Percentiles rank a stretch among this genome's conserved stretches.
Conservation (phyloP, 2,888 invertebrate species). For the Agonopterix alstromeriana region DNA sequence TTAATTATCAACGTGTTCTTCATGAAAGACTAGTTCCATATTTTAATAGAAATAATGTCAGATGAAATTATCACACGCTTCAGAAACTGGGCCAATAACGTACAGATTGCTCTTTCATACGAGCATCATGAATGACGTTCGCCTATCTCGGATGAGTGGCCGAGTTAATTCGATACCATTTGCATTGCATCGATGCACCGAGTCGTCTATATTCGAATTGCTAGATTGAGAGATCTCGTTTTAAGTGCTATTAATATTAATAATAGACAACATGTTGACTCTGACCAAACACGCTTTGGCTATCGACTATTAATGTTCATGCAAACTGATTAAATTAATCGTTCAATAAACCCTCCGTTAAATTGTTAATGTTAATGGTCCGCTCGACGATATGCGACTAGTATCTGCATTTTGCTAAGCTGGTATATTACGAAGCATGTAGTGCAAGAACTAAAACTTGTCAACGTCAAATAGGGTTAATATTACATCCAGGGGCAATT, state of each 20-base stretch:
- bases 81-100: constrained; percentile 25
- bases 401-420: too few relatives aligned
- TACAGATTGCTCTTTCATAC: constrained; percentile 19
- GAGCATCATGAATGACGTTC: constrained; percentile 27
- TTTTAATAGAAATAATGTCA: constrained; percentile 4
- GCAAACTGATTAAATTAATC: too few relatives aligned
- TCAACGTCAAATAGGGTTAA: too few relatives aligned
- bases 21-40: not conserved
- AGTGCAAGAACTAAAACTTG: too few relatives aligned
- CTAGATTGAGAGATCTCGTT: constrained; percentile 30
- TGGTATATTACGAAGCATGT: too few relatives aligned
- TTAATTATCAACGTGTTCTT: not conserved
- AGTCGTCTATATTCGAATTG: constrained; percentile 26
- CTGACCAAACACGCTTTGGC: not conserved
- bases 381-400: too few relatives aligned
- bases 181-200: constrained; percentile 25
- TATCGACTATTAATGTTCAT: too few relatives aligned
- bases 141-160: constrained; percentile 29
- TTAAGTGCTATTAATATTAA: constrained; percentile 32
- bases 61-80: constrained; percentile 20
- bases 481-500: too few relatives aligned
- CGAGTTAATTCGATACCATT: constrained; percentile 35
- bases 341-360: too few relatives aligned
- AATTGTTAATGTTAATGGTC: too few relatives aligned
- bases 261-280: not conserved